Conservation (phyloP, 2,888 invertebrate genomes). For the Synanthedon formicaeformis region DNA sequence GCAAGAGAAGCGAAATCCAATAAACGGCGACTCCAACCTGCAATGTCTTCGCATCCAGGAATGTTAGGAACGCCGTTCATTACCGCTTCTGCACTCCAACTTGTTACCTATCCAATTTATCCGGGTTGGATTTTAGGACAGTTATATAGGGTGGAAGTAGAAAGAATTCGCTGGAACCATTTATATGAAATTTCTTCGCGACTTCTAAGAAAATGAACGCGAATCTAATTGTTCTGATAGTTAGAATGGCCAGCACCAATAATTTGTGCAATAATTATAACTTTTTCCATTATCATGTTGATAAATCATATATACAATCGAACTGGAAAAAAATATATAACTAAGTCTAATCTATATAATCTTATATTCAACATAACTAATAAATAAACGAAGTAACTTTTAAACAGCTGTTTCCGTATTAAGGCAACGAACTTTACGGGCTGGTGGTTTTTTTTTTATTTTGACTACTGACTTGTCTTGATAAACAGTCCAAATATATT, state of each 20-base stretch:
- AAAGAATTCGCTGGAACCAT: slow-evolving; percentile 18
- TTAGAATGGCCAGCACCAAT: not conserved
- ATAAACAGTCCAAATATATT: no score
- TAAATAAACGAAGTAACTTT: no score
- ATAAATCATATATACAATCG: no score
- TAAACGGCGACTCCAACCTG: slow-evolving; percentile 42
- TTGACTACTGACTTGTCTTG: no score
- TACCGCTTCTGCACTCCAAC: slow-evolving; percentile 45
- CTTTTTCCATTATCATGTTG: no score
- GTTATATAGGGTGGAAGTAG: slow-evolving; percentile 12
- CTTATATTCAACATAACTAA: no score
- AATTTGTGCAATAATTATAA: no score
- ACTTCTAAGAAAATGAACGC: slow-evolving; percentile 4
- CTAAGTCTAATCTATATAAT: no score
- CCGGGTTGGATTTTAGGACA: slow-evolving; percentile 17
- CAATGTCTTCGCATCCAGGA: slow-evolving; percentile 44
- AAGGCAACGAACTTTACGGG: no score
- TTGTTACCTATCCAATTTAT: slow-evolving; percentile 53
- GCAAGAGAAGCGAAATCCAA: slow-evolving; percentile 41
- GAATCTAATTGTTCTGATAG: not conserved
- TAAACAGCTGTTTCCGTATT: no score
- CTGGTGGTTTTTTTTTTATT: no score
- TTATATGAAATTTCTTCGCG: slow-evolving; percentile 41
- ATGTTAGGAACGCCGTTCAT: slow-evolving; percentile 54
- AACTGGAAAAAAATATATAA: no score